Percentiles rank a stretch among this genome's conserved stretches.
Evolutionary conservation across 2,888 invertebrate genomes (phyloP).

Genomic region (Sinohyriopsis cumingii): DNA sequence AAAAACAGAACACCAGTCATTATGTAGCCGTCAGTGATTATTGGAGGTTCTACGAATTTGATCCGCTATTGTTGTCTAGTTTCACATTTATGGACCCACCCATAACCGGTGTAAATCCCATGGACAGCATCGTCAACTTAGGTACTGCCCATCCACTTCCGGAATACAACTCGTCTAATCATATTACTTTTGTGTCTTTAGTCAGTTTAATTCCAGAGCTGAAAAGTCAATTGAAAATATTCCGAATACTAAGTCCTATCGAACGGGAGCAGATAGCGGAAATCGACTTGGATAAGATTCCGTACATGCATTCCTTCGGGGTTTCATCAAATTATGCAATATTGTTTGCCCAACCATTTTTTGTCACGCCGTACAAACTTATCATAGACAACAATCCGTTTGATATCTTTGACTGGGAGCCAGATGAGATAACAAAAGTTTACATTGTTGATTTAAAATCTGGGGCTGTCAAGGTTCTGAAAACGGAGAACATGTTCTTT

Average conservation of each 20-base stretch:
- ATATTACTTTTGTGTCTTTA: conserved; percentile 52
- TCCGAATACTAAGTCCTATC: conserved; percentile 45
- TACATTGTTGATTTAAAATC: conserved; percentile 52
- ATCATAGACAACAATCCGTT: conserved; percentile 44
- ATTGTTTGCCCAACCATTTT: conserved; percentile 54
- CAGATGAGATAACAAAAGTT: conserved; percentile 34
- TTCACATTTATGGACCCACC: conserved; percentile 25
- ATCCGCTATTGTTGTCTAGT: conserved; percentile 39
- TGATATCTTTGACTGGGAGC: conserved; percentile 53
- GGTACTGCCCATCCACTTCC: conserved; percentile 60
- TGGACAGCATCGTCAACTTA: conserved; percentile 11
- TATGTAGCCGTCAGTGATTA: conserved; percentile 45
- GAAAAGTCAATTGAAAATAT: conserved; percentile 42
- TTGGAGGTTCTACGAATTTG: conserved; percentile 44
- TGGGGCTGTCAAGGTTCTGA: conserved; percentile 38
- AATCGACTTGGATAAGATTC: conserved; percentile 45
- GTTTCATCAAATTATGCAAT: conserved; percentile 54
- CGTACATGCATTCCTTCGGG: conserved; percentile 65
- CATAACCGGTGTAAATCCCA: conserved; percentile 12
- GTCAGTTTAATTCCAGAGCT: conserved; percentile 46
- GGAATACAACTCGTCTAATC: conserved; percentile 49
- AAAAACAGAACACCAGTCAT: conserved; percentile 2
- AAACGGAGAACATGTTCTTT: conserved; percentile 44
- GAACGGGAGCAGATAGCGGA: conserved; percentile 51
- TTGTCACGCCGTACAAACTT: conserved; percentile 48